These are phyloP conservation scores for Pelusios castaneus DNA, from an alignment of 2,113 vertebrate genomes.

Conservation along the genomic window DNA sequence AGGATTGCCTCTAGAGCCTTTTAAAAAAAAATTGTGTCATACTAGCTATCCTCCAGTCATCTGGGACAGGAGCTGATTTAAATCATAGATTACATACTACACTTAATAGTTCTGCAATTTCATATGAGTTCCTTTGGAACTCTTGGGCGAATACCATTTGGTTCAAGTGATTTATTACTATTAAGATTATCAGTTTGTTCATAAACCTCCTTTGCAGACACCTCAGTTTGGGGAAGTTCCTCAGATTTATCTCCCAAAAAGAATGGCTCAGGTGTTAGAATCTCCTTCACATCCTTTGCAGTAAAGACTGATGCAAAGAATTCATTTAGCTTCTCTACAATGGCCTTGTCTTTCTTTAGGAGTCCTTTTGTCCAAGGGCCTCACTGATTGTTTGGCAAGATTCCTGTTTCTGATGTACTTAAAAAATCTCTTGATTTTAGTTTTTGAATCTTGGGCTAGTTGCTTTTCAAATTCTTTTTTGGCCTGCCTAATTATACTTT, in stretches of 20 bases:
- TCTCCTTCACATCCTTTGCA: not conserved
- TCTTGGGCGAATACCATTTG: not conserved
- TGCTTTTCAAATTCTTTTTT: not conserved
- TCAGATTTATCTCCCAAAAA: not conserved
- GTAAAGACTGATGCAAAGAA: not conserved
- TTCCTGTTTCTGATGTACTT: not conserved
- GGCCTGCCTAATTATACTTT: not conserved
- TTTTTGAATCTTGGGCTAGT: not conserved
- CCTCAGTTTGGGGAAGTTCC: not conserved
- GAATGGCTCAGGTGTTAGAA: not conserved
- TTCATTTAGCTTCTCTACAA: not conserved
- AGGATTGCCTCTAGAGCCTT: not conserved
- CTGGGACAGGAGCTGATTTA: not conserved
- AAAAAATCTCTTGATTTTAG: not conserved
- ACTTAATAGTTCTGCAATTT: not conserved
- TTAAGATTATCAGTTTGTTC: not conserved
- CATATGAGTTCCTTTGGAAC: not conserved
- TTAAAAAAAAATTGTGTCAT: not conserved
- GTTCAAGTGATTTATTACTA: not conserved
- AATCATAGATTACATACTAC: not conserved
- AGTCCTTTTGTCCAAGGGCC: not conserved
- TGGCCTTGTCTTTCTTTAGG: not conserved
- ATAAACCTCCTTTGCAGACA: not conserved
- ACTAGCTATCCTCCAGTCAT: not conserved
- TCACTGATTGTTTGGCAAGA: not conserved